Percentiles rank a stretch among this genome's conserved stretches.
Conservation (phyloP, 2,797 vertebrate genomes). For the Hyperoplus immaculatus region DNA sequence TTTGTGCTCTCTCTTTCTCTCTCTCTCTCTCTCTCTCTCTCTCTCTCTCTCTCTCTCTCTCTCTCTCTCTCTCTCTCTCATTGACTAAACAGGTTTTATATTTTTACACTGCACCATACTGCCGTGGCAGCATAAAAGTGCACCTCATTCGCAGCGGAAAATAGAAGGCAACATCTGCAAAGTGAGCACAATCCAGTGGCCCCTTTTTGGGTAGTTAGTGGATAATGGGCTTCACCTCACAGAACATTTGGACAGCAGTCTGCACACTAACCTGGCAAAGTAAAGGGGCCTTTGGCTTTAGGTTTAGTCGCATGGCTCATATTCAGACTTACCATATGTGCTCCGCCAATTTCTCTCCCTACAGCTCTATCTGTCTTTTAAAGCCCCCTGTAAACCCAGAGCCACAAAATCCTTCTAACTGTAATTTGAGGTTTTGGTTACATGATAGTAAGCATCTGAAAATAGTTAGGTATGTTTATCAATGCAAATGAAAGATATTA, state of each 20-base stretch:
- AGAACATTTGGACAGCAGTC: conserved; percentile 62
- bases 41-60: too few species aligned
- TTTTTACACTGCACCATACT: conserved; percentile 19
- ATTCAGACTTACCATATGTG: conserved; percentile 26
- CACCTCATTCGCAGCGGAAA: conserved; percentile 57
- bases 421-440: too few species aligned
- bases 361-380: conserved; percentile 19
- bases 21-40: too few species aligned
- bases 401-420: too few species aligned
- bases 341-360: neutral
- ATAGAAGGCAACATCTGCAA: conserved; percentile 69
- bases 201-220: conserved; percentile 70
- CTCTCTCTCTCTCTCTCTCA: conserved; percentile 14
- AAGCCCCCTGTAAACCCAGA: neutral
- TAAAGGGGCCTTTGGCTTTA: conserved; percentile 46
- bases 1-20: neutral
- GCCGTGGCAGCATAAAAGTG: conserved; percentile 42
- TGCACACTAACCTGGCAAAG: conserved; percentile 30
- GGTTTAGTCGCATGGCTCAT: conserved; percentile 58
- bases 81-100: conserved; percentile 32
- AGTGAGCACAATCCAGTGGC: conserved; percentile 57
- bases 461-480: too few species aligned
- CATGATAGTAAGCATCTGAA: too few species aligned
- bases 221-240: conserved; percentile 75
- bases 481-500: too few species aligned